Base-by-base conservation (phyloP, 2,113 vertebrate genomes). In the Callithrix jacchus region DNA sequence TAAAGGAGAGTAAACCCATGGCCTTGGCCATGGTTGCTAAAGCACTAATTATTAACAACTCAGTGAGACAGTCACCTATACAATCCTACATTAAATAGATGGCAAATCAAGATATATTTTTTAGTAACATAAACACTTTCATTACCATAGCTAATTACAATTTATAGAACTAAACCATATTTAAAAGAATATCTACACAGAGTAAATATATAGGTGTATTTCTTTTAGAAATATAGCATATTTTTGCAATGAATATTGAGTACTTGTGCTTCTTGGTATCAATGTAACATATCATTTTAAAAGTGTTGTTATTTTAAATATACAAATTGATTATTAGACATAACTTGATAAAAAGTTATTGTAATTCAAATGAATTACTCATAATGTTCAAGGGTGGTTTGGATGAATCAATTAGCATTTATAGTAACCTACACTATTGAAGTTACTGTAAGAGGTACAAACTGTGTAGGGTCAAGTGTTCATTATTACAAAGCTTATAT, bases 1-100 rank as follows among this genome's bases (percentile, higher is more conserved):
- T 66, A 37, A 27, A 93, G 45, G 40, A 92, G n/a, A 91, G 56
- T 32, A 96, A 87, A 93, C 12, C 14, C 16, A 18, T 42, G 7
- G 12, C 5, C 37, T 88, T 88, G 56, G 25, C 20, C 68, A 14
- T 30, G 8, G n/a, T 87, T 77, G 30, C 85, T 37, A 25, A 96
- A 92, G 8, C 25, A 88, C 25, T 93, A 91, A 93, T 91, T 73
- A 85, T 83, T 91, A 91, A 83, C 37, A 83, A 70, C 12, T 68
- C 45, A 74, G 58, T 76, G 47, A 83, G 93, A 88, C 0, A 70
- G 35, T 92, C 17, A 86, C 68, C 5, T 77, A 30, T 23, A 68
- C 1, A 58, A 18, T 68, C n/a, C 52, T 52, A 54, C 23, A 89
- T 52, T 85, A 94, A 71, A 32, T 74, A 79, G 8, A 71, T 40